These are phyloP conservation scores for Corythoichthys haematopterus DNA, from an alignment of 2,113 vertebrate species.

Conservation along the genomic window DNA sequence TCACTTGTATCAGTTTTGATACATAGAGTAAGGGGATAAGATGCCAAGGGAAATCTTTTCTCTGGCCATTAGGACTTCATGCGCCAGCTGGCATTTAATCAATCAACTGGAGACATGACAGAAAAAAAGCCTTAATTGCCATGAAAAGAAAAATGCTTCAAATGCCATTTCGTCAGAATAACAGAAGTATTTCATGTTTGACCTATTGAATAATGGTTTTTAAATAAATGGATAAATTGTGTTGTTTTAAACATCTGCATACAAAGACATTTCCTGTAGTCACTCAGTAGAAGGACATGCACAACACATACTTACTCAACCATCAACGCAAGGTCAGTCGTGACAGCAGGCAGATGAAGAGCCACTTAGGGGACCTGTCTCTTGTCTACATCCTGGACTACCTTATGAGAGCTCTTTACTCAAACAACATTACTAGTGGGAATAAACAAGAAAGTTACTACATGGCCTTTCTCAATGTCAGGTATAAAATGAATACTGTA, in stretches of 20 bases:
- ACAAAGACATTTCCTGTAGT: background rate
- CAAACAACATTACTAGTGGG: slow-evolving; percentile 38
- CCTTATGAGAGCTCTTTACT: slow-evolving; percentile 30
- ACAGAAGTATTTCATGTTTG: background rate
- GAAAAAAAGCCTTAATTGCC: background rate
- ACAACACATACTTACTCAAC: slow-evolving; percentile 15
- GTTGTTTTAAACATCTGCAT: background rate
- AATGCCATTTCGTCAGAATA: background rate
- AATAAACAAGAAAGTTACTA: slow-evolving; percentile 55
- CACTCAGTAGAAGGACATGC: slow-evolving; percentile 8
- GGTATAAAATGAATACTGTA: slow-evolving; percentile 32
- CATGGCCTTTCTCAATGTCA: slow-evolving; percentile 25
- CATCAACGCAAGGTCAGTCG: slow-evolving; percentile 50
- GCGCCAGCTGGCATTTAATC: slow-evolving; percentile 46
- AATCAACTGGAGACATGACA: slow-evolving; percentile 6
- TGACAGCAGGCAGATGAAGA: slow-evolving; percentile 59
- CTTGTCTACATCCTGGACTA: slow-evolving; percentile 44
- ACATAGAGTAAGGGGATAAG: slow-evolving; percentile 13
- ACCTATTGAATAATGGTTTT: background rate
- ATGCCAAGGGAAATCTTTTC: slow-evolving; percentile 42
- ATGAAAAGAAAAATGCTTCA: background rate
- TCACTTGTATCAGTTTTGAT: slow-evolving; percentile 36
- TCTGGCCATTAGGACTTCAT: slow-evolving; percentile 27
- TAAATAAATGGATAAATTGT: background rate
- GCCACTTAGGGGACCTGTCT: slow-evolving; percentile 50